phyloP scores from a whole-genome alignment of 2,888 invertebrate species.

The Melanophora roralis region DNA sequence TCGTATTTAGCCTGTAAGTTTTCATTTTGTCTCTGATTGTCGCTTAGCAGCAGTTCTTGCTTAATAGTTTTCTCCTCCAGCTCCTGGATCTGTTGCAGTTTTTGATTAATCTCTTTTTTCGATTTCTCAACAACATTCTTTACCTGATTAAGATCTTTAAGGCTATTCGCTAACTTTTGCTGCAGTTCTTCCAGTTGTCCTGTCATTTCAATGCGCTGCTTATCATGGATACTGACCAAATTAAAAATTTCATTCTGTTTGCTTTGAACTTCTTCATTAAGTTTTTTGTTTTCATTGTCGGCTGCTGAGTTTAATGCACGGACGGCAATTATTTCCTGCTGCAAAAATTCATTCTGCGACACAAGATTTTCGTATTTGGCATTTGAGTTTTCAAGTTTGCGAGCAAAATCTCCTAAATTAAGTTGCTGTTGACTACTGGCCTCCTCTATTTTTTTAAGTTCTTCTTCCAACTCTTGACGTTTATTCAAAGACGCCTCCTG shows the following conservation, averaged over 20 bases:
- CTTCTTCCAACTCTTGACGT: conserved; percentile 61
- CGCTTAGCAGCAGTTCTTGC: conserved; percentile 80
- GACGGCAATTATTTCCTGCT: conserved; percentile 77
- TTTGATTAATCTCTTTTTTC: conserved; percentile 76
- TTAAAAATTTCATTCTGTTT: conserved; percentile 66
- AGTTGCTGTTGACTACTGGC: conserved; percentile 64
- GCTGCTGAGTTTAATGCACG: conserved; percentile 59
- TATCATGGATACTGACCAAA: conserved; percentile 61
- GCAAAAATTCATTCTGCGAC: conserved; percentile 64
- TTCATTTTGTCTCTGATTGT: conserved; percentile 80
- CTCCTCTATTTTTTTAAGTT: conserved; percentile 63
- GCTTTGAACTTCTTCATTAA: conserved; percentile 71
- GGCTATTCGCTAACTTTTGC: conserved; percentile 67
- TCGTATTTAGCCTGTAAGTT: conserved; percentile 80
- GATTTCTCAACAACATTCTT: conserved; percentile 70
- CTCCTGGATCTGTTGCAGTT: conserved; percentile 64
- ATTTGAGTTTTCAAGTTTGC: conserved; percentile 66
- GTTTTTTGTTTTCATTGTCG: conserved; percentile 64
- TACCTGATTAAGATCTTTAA: conserved; percentile 70
- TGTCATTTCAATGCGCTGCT: conserved; percentile 65
- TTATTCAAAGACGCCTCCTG: conserved; percentile 52
- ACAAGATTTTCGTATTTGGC: conserved; percentile 64
- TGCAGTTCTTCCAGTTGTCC: conserved; percentile 68
- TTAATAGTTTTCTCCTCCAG: conserved; percentile 75
- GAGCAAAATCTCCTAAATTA: conserved; percentile 70